Conservation (phyloP, 2,797 vertebrate genomes). For the Dermochelys coriacea region DNA sequence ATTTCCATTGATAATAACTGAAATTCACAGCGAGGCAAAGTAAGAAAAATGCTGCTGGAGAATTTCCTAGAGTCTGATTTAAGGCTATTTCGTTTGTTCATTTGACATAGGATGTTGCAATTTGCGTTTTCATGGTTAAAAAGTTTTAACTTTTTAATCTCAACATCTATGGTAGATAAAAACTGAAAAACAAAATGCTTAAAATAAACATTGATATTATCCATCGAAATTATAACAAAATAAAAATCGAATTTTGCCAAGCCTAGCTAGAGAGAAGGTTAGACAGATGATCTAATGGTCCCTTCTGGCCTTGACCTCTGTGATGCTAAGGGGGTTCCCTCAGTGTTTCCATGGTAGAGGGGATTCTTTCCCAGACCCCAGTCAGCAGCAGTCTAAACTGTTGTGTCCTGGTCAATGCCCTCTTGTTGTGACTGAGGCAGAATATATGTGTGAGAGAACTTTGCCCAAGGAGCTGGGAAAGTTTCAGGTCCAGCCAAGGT, state of each 20-base stretch:
- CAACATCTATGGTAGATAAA: neutral
- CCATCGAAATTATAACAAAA: neutral
- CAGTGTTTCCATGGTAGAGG: neutral
- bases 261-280: neutral
- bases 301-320: neutral
- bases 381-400: neutral
- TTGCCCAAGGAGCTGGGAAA: neutral
- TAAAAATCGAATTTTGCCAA: neutral
- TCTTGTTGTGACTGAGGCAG: neutral
- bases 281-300: neutral
- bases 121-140: neutral
- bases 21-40: neutral
- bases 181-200: neutral
- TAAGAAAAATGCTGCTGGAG: neutral
- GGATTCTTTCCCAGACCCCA: neutral
- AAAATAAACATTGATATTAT: neutral
- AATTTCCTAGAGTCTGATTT: neutral
- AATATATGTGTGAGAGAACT: neutral
- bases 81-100: neutral
- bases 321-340: neutral
- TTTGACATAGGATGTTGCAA: neutral
- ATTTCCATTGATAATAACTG: neutral
- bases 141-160: neutral
- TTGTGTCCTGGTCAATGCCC: neutral
- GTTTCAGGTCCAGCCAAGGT: neutral